Base-by-base conservation (phyloP, 2,888 invertebrate species). In the Plutella xylostella region DNA sequence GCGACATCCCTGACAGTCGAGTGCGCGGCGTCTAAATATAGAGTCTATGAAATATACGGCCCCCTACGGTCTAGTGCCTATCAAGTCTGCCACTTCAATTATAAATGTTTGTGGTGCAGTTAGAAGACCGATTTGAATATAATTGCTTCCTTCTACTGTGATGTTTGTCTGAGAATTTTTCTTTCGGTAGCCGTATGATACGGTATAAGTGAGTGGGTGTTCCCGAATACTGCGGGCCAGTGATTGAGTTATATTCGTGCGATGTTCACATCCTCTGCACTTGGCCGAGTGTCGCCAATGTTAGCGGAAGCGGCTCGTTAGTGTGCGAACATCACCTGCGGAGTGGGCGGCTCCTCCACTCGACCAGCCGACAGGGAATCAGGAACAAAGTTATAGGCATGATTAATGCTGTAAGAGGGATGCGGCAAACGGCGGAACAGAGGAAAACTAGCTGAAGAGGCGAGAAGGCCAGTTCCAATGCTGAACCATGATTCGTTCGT, bases 251-350 rank as follows among this genome's bases (percentile, higher is more conserved):
- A 75, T 76, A 78, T 80, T 78, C 76, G 68, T 62, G 55, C 49
- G 48, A n/a, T n/a, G n/a, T n/a, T n/a, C n/a, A 73, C 72, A 72
- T 72, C 72, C 70, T 68, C 71, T 80, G 80, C 79, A 79, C 80
- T 80, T 80, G 82, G 77, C 78, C 78, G 69, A 56, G 56, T 53
- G 52, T 57, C 56, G 58, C 45, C 78, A 39, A 25, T 7, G 19
- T 17, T 9, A 39, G 25, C 74, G 82, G 82, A 83, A 76, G 70
- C 47, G 34, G 53, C 52, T 57, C 55, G 74, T 83, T 80, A 78
- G 39, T 63, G 70, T 73, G 76, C 72, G 64, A 78, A 75, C 73
- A n/a, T n/a, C n/a, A n/a, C n/a, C 63, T 74, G 63, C 14, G 22
- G 59, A 60, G 55, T 53, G 4, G 20, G 19, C 37, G 7, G 33